Conservation (phyloP, 1,140 invertebrate genomes). For the Chymomyza costata region DNA sequence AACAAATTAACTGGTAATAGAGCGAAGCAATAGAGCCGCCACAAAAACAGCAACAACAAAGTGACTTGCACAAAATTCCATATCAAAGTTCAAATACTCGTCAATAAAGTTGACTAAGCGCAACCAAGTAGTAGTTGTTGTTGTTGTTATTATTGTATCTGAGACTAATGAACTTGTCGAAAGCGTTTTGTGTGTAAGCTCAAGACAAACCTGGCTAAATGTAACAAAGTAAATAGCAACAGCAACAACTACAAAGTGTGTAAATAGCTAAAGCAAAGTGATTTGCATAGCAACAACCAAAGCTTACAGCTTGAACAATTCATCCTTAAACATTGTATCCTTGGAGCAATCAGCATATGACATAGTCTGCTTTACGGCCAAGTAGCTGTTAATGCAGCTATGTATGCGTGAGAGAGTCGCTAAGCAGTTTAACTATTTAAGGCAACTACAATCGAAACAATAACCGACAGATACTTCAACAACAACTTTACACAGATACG, state of each 20-base stretch:
- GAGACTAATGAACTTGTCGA: conserved; percentile 56
- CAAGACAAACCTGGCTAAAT: background rate
- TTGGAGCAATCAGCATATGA: conserved; percentile 37
- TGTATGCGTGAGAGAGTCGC: conserved; percentile 49
- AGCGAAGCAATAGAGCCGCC: conserved; percentile 33
- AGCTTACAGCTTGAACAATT: conserved; percentile 7
- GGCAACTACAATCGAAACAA: conserved; percentile 30
- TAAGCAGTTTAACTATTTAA: conserved; percentile 71
- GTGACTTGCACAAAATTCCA: conserved; percentile 18
- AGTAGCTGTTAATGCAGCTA: no score
- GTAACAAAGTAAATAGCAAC: background rate
- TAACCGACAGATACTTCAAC: conserved; percentile 25
- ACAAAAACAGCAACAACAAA: conserved; percentile 30
- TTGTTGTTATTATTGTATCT: conserved; percentile 13
- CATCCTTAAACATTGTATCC: no score
- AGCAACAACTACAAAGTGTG: conserved; percentile 21
- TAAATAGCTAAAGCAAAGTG: conserved; percentile 47
- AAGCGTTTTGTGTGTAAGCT: conserved; percentile 19
- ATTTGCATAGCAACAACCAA: conserved; percentile 67
- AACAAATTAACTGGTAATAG: conserved; percentile 42
- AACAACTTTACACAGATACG: conserved; percentile 4
- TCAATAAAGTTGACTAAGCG: conserved; percentile 63
- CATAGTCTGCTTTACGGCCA: conserved; percentile 26
- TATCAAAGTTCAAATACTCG: conserved; percentile 65
- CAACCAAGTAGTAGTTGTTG: conserved; percentile 28